These are phyloP conservation scores for Phoenoteleia sp. DNA, from an alignment of 2,888 invertebrate genomes.

Conservation along the genomic window DNA sequence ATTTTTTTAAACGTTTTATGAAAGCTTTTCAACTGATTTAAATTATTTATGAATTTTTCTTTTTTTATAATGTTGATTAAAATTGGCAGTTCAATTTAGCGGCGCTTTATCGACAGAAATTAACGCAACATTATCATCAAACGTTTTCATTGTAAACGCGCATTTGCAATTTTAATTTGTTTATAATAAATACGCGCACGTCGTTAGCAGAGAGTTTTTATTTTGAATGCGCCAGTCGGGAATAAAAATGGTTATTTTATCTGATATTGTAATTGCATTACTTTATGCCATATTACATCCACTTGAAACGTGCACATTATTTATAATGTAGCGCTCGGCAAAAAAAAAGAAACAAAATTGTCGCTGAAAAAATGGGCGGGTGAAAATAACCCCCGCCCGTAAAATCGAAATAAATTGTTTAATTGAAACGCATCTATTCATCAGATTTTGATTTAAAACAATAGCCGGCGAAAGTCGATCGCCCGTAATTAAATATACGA, in stretches of 20 bases:
- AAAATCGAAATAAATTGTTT: constrained; percentile 57
- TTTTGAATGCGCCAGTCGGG: constrained; percentile 2
- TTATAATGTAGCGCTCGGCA: not conserved
- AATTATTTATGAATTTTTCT: no score
- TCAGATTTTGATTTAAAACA: constrained; percentile 55
- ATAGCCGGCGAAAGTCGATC: constrained; percentile 43
- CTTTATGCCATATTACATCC: no score
- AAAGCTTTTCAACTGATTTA: no score
- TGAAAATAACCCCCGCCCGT: not conserved
- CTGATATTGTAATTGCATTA: constrained; percentile 26
- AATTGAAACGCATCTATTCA: constrained; percentile 62
- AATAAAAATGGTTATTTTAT: constrained; percentile 26
- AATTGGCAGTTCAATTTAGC: no score
- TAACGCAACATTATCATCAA: no score
- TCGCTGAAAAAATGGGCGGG: no score
- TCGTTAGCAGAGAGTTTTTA: constrained; percentile 12
- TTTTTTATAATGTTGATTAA: no score
- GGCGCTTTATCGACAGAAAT: no score
- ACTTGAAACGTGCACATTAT: constrained; percentile 22
- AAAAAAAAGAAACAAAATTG: not conserved
- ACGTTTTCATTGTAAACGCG: not conserved
- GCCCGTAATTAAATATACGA: constrained; percentile 36
- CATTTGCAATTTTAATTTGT: constrained; percentile 28
- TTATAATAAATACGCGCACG: constrained; percentile 7
- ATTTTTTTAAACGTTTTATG: no score